phyloP scores from a whole-genome alignment of 2,113 vertebrate species.

The Urocynchramus pylzowi region DNA sequence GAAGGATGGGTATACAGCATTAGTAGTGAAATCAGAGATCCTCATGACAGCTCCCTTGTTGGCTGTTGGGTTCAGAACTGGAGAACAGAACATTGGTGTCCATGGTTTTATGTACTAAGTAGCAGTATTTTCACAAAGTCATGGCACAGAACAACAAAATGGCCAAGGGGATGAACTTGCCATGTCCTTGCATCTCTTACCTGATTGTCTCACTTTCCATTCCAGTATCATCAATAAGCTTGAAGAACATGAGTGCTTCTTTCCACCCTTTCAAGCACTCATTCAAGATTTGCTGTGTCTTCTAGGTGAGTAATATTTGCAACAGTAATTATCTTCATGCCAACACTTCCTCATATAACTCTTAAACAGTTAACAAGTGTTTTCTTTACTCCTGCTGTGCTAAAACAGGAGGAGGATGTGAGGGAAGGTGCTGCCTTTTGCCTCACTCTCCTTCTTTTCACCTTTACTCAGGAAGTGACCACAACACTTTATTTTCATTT shows the following conservation, averaged over 20 bases:
- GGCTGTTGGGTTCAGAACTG: not conserved
- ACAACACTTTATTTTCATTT: not conserved
- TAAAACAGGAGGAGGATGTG: not conserved
- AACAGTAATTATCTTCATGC: not conserved
- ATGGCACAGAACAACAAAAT: not conserved
- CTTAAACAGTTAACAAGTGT: not conserved
- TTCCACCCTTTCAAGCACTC: slow-evolving; percentile 85
- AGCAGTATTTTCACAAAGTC: not conserved
- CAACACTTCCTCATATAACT: not conserved
- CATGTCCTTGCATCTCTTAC: not conserved
- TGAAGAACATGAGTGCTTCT: slow-evolving; percentile 87
- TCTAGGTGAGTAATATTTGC: slow-evolving; percentile 74
- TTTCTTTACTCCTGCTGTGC: not conserved
- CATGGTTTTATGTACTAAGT: not conserved
- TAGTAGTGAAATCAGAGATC: not conserved
- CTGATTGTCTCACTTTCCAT: not conserved
- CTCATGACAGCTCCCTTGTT: not conserved
- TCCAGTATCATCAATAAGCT: slow-evolving; percentile 84
- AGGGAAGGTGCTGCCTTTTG: not conserved
- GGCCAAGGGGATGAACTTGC: not conserved
- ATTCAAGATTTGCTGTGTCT: slow-evolving; percentile 76
- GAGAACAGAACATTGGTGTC: not conserved
- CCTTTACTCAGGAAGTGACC: not conserved
- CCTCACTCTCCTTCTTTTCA: not conserved
- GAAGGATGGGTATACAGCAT: not conserved